Base-by-base conservation (phyloP, 2,113 vertebrate species). In the Synodontis membranacea region DNA sequence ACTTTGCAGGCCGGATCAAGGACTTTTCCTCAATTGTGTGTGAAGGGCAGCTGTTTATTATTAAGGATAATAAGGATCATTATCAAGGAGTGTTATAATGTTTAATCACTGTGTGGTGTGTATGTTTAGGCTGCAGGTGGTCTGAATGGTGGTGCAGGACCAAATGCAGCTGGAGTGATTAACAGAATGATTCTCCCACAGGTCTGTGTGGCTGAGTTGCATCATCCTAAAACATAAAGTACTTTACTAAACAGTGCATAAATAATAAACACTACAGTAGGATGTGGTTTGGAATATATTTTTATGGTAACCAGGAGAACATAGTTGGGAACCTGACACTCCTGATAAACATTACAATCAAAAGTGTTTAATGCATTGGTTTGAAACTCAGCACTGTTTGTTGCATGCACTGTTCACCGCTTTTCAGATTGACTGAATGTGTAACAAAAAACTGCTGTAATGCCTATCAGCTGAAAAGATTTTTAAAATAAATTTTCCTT, bases 91-190 rank as follows among this genome's bases (percentile, higher is more conserved):
- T 19, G 3, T 7, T 19, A n/a, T 28, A 31, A 15, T 10, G 8
- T 78, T 50, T 34, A 31, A 28, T 79, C 21, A 48, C 6, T 85
- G 8, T 15, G 12, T 62, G 46, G 31, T 48, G 58, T 60, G 25
- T 58, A 48, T 34, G 60, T 39, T 58, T n/a, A 86, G 85, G 78
- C 28, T 81, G 78, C 15, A 17, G 48, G 62, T 54, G 74, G 34
- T 37, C 28, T 64, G n/a, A 86, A 86, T 60, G 64, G 37, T 31
- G 84, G 5, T 70, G 84, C 15, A 28, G 85, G 37, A 39, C n/a
- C 31, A 72, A 86, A 81, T 28, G 50, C 37, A 56, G 78, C 37
- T 11, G 21, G 78, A 34, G 64, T 17, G 2, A 17, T 70, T 3
- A 52, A 54, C 17, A 64, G 37, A 10, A 19, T 85, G n/a, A 25